These are phyloP conservation scores for Cherax destructor DNA, from an alignment of 1,140 invertebrate genomes.

Conservation along the genomic window DNA sequence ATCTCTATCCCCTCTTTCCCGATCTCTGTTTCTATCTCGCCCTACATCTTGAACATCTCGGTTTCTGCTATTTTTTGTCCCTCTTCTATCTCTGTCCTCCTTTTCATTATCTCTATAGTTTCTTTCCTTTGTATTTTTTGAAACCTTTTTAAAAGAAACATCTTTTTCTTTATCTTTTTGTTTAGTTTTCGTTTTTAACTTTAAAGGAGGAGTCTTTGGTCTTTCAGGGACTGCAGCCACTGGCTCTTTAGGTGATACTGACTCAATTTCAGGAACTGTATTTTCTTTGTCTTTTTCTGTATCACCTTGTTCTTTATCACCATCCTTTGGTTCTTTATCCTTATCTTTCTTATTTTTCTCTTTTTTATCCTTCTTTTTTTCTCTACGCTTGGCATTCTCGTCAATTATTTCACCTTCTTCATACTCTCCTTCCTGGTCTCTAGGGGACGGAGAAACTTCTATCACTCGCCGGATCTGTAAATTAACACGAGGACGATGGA, in stretches of 20 bases:
- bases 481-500: constrained; percentile 59
- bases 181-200: constrained; percentile 31
- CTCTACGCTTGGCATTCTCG: constrained; percentile 73
- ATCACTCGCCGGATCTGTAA: constrained; percentile 64
- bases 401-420: constrained; percentile 80
- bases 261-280: constrained; percentile 53
- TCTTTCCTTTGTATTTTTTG: constrained; percentile 74
- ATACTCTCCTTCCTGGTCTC: constrained; percentile 73
- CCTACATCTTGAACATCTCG: constrained; percentile 37
- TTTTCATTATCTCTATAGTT: constrained; percentile 70
- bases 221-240: constrained; percentile 18
- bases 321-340: constrained; percentile 32
- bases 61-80: constrained; percentile 52
- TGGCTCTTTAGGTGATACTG: constrained; percentile 13
- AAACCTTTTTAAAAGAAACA: constrained; percentile 72
- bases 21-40: constrained; percentile 45
- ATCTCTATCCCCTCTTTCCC: constrained; percentile 26
- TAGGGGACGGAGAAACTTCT: constrained; percentile 67
- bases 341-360: constrained; percentile 69
- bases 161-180: constrained; percentile 60
- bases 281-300: constrained; percentile 74
- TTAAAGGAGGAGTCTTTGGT: constrained; percentile 33
- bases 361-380: constrained; percentile 73
- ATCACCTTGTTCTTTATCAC: constrained; percentile 70
- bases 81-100: constrained; percentile 62